phyloP scores from a whole-genome alignment of 2,888 invertebrate genomes.

The Bembecia ichneumoniformis region DNA sequence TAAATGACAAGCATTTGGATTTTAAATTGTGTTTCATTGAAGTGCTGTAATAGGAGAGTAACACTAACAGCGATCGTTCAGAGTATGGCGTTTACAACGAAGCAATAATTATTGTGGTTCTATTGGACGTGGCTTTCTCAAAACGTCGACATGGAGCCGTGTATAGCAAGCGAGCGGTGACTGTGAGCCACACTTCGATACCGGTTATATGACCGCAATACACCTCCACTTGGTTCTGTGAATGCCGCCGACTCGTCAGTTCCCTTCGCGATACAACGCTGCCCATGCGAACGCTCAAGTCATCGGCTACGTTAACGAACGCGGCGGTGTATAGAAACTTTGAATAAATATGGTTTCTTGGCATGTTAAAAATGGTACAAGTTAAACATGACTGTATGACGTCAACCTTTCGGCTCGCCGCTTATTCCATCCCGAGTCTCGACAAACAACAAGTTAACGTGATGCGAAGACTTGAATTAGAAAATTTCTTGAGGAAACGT shows the following conservation, averaged over 20 bases:
- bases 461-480: slow-evolving; percentile 50
- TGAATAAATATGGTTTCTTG: slow-evolving; percentile 11
- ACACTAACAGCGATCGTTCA: too few relatives aligned
- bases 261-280: slow-evolving; percentile 37
- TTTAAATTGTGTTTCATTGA: too few relatives aligned
- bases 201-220: slow-evolving; percentile 72
- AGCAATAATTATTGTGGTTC: too few relatives aligned
- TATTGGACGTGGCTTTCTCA: slow-evolving; percentile 61
- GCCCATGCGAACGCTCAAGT: slow-evolving; percentile 16
- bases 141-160: slow-evolving; percentile 45
- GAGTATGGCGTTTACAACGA: too few relatives aligned
- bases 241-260: slow-evolving; percentile 22
- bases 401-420: slow-evolving; percentile 68
- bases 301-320: slow-evolving; percentile 13
- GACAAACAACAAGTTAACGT: slow-evolving; percentile 52
- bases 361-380: slow-evolving; percentile 34
- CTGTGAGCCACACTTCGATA: slow-evolving; percentile 58
- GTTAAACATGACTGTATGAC: slow-evolving; percentile 62
- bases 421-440: slow-evolving; percentile 59
- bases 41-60: too few relatives aligned
- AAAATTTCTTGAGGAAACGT: slow-evolving; percentile 52
- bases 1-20: too few relatives aligned
- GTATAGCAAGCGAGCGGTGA: slow-evolving; percentile 50
- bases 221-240: slow-evolving; percentile 42
- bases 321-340: slow-evolving; percentile 34